Evolutionary conservation across 2,113 vertebrate genomes (phyloP), one percentile per base, ranked within the genome.

Genomic region (Gavialis gangeticus): DNA sequence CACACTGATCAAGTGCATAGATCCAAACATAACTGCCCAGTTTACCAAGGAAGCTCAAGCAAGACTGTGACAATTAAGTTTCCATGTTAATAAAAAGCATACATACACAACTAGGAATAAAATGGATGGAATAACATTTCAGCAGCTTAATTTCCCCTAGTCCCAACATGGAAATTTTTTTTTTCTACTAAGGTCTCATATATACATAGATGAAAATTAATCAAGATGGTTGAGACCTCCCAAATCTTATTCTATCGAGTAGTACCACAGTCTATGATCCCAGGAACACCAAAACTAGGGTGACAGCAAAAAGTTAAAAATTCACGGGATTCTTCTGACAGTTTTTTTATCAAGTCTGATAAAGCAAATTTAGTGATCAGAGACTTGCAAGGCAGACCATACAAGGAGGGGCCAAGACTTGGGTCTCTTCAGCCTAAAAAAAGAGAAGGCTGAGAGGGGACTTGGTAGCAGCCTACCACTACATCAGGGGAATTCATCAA

Each of bases 251-350:
- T 66, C 34, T 69, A 55, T 6, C 66, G 75, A 30, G 22, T 88
- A 2, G 5, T 77, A 71, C 73, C 86, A 84, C 76, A 81, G 63
- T 27, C 94, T 46, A 46, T 46, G 46, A 46, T 46, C 46, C 69
- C 57, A 28, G 58, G 3, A 4, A 34, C 22, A 34, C 57, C n/a
- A 91, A 82, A 60, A n/a, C 62, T 21, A 34, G 17, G n/a, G 6
- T 94, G 81, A 84, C 5, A 93, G 79, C 86, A 63, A 67, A 88
- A 24, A 83, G 55, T 93, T 92, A 88, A 88, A 82, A 62, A 92
- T 88, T 93, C 71, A 71, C 25, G 56, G 56, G 19, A 75, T 90
- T 88, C 77, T 27, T 78, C 57, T 75, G 71, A 46, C 46, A 46
- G 46, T 46, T 37, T 37, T 37, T 89, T 84, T 81, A 85, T 58